Conservation (phyloP, 2,113 vertebrate genomes). For the Microcebus ravelobensis region DNA sequence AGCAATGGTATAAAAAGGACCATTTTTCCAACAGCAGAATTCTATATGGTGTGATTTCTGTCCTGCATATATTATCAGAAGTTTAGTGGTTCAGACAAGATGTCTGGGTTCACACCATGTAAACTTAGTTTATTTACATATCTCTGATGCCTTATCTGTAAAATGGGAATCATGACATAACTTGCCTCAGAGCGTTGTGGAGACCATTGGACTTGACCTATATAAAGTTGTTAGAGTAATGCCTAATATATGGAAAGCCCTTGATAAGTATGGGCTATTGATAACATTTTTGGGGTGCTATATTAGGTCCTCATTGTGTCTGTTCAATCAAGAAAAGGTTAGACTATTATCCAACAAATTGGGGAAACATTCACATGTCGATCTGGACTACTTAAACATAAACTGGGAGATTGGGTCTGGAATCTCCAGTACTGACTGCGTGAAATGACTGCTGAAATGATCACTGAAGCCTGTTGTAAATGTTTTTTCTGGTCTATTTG, state of each 20-base stretch:
- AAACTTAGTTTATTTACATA: background rate
- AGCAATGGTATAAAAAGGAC: constrained; percentile 10
- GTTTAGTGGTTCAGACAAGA: constrained; percentile 4
- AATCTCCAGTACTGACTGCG: background rate
- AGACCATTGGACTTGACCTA: background rate
- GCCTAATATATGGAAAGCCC: background rate
- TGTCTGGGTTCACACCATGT: background rate
- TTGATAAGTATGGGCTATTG: background rate
- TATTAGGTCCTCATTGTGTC: background rate
- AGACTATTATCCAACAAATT: background rate
- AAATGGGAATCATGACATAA: background rate
- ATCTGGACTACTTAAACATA: constrained; percentile 15
- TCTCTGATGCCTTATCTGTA: background rate
- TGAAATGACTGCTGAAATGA: constrained; percentile 42
- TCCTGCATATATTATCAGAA: background rate
- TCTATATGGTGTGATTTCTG: background rate
- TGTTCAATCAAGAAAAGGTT: background rate
- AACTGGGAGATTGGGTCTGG: background rate
- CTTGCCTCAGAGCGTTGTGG: background rate
- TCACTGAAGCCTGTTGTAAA: constrained; percentile 34
- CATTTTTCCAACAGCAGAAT: background rate
- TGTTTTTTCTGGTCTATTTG: constrained; percentile 51
- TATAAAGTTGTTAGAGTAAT: background rate
- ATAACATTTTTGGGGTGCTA: background rate
- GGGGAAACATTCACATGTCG: background rate